Evolutionary conservation across 2,113 vertebrate species (phyloP).

Genomic region (Larimichthys crocea): DNA sequence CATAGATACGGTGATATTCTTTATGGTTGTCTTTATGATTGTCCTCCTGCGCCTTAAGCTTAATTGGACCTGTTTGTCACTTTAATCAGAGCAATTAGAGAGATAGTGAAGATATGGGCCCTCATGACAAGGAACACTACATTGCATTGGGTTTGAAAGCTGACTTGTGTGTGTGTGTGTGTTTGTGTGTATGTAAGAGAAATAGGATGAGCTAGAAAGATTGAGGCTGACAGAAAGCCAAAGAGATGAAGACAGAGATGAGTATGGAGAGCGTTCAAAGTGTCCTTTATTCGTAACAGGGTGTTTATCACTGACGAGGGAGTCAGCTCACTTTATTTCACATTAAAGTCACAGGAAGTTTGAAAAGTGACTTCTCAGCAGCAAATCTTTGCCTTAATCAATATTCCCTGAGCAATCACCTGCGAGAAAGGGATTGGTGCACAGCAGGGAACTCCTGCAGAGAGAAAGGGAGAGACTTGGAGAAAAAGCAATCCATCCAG

Average conservation of each 20-base stretch:
- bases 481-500: slow-evolving; percentile 66
- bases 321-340: slow-evolving; percentile 65
- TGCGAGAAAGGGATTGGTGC: slow-evolving; percentile 78
- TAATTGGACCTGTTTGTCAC: slow-evolving; percentile 78
- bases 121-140: slow-evolving; percentile 37
- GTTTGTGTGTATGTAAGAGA: slow-evolving; percentile 4
- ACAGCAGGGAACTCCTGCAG: slow-evolving; percentile 77
- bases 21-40: slow-evolving; percentile 62
- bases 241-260: slow-evolving; percentile 41
- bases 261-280: slow-evolving; percentile 4
- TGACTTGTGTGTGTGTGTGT: slow-evolving; percentile 12
- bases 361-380: slow-evolving; percentile 79
- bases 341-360: slow-evolving; percentile 78
- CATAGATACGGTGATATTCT: slow-evolving; percentile 73
- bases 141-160: slow-evolving; percentile 39
- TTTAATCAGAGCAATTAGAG: slow-evolving; percentile 76
- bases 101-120: slow-evolving; percentile 51
- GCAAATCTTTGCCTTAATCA: slow-evolving; percentile 80
- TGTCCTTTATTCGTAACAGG: slow-evolving; percentile 31
- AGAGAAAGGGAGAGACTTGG: slow-evolving; percentile 47
- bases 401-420: slow-evolving; percentile 86
- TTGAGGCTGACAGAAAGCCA: slow-evolving; percentile 34
- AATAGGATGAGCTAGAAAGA: slow-evolving; percentile 27
- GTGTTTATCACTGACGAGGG: slow-evolving; percentile 57
- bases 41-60: slow-evolving; percentile 55